Evolutionary conservation across 2,888 invertebrate species (phyloP), one percentile per base, ranked within the genome.

Genomic region (Phengaris arion): DNA sequence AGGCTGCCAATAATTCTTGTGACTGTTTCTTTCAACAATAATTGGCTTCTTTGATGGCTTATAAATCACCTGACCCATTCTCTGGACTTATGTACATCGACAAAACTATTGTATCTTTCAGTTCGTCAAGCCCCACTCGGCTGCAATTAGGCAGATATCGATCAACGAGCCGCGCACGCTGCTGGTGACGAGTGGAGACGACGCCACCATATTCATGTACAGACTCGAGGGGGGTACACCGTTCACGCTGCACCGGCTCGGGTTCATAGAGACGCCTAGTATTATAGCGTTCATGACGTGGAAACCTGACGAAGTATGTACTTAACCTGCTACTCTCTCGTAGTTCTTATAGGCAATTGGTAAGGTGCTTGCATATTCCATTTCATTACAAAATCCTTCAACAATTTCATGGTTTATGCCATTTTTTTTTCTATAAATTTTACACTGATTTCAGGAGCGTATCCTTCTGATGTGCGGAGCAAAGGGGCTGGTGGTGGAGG

Each of bases 141-240:
- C 94, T 79, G 86, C 94, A 0, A 88, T 97, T 22, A 95, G 94
- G 0, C 91, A 92, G 78, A 94, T 97, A 85, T 90, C 94, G 1
- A 87, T 96, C 22, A 96, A 96, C 84, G 82, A 88, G 0, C 85
- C 87, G 13, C 91, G 94, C 12, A 94, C 93, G 0, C 77, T 96
- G 74, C 83, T 97, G 10, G 94, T 97, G 0, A 96, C 96, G 0
- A 95, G 95, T 9, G 94, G 96, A 1, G 90, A 94, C 77, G 97
- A 97, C 84, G 89, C 86, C 13, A 96, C 96, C 0, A 94, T 97
- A 79, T 97, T 97, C 81, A 89, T 96, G 75, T 96, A 96, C 82
- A 84, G 89, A 54, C 79, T 97, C 22, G 75, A 82, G 68, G 78
- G 81, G 0, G 84, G 85, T 0, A 87, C 88, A 35, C 92, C 94